phyloP scores from a whole-genome alignment of 1,140 invertebrate genomes.

The Cyclargus thomasi region DNA sequence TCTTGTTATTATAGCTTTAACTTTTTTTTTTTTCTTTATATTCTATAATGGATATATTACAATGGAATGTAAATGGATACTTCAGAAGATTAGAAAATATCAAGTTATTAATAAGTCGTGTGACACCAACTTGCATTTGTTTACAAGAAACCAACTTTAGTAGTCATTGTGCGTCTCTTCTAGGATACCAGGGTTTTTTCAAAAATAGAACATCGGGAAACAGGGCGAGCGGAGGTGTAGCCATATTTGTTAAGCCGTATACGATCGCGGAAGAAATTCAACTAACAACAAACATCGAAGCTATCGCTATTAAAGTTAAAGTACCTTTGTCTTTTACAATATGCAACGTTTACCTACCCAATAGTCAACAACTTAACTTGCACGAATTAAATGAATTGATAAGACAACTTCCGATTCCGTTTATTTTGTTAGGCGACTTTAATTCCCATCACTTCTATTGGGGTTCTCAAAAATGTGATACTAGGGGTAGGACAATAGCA shows the following conservation, averaged over 20 bases:
- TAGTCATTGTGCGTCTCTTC: constrained; percentile 22
- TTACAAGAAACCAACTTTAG: constrained; percentile 45
- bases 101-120: constrained; percentile 27
- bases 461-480: constrained; percentile 39
- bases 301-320: constrained; percentile 33
- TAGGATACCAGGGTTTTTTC: constrained; percentile 25
- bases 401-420: constrained; percentile 40
- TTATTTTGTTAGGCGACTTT: constrained; percentile 41
- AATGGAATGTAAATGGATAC: constrained; percentile 34
- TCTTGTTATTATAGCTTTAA: too few species aligned
- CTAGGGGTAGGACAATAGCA: constrained; percentile 37
- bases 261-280: constrained; percentile 28
- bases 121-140: constrained; percentile 29
- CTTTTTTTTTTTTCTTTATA: too few species aligned
- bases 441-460: constrained; percentile 44
- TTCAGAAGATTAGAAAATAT: constrained; percentile 29
- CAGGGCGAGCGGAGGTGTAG: constrained; percentile 39
- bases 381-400: constrained; percentile 33
- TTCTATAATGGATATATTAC: constrained; percentile 25
- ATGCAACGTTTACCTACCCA: constrained; percentile 40
- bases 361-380: constrained; percentile 30
- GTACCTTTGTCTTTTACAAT: constrained; percentile 28
- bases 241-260: constrained; percentile 32
- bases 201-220: constrained; percentile 30
- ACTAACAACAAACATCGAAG: constrained; percentile 37